Evolutionary conservation across 2,888 invertebrate genomes (phyloP).

Genomic region (Limnephilus rhombicus): DNA sequence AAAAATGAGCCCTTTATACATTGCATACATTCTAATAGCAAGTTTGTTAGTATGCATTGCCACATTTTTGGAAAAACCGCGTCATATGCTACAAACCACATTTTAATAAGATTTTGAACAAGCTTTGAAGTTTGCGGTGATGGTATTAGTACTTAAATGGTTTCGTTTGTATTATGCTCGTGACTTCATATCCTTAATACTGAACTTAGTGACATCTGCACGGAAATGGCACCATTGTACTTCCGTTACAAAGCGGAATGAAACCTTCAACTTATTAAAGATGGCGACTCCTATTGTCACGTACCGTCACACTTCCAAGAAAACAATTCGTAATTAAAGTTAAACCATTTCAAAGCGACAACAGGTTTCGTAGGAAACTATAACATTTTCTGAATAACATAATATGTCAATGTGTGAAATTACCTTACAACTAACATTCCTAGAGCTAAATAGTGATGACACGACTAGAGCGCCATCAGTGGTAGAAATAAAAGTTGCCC

Average conservation of each 20-base stretch:
- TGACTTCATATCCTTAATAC: neutral
- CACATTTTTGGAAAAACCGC: neutral
- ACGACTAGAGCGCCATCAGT: too few relatives aligned
- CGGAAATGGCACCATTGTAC: conserved; percentile 22
- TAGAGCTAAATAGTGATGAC: too few relatives aligned
- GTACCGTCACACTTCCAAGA: neutral
- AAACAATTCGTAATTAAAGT: neutral
- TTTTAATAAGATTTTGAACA: neutral
- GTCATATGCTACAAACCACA: neutral
- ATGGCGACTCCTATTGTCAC: neutral
- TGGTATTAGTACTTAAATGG: neutral
- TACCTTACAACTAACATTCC: too few relatives aligned
- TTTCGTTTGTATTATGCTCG: neutral
- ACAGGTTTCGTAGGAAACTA: neutral
- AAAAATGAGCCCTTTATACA: too few relatives aligned
- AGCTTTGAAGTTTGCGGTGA: neutral
- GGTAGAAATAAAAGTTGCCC: too few relatives aligned
- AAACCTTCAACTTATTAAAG: conserved; percentile 21
- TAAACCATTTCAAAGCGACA: neutral
- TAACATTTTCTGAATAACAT: neutral
- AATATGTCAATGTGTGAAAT: neutral
- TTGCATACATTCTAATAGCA: too few relatives aligned
- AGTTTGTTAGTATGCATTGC: neutral
- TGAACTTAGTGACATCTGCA: conserved; percentile 3
- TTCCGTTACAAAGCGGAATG: conserved; percentile 39